These are phyloP conservation scores for Podocnemis expansa DNA, from an alignment of 2,113 vertebrate genomes.

Conservation along the genomic window DNA sequence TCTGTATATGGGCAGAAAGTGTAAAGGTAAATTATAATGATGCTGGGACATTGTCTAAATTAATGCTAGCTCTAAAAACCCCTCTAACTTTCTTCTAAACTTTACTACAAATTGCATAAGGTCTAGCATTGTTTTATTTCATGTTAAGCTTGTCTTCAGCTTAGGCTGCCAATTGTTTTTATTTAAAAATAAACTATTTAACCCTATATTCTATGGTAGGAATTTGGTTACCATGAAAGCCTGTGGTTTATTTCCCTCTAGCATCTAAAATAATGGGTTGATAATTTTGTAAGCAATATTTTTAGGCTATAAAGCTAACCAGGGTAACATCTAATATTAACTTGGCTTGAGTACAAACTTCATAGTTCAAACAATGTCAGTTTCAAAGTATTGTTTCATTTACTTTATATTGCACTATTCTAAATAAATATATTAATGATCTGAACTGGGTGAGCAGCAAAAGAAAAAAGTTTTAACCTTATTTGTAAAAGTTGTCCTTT, in stretches of 20 bases:
- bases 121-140: conserved; percentile 12
- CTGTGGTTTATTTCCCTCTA: conserved; percentile 29
- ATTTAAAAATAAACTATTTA: background rate
- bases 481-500: background rate
- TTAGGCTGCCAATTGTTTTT: conserved; percentile 40
- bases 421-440: background rate
- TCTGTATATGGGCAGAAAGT: background rate
- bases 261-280: conserved; percentile 6
- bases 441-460: background rate
- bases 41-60: background rate
- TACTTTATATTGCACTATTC: background rate
- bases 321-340: background rate
- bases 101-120: conserved; percentile 34
- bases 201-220: conserved; percentile 2
- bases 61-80: background rate
- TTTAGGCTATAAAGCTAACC: conserved; percentile 18
- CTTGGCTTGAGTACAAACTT: background rate
- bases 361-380: background rate
- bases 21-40: background rate
- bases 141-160: conserved; percentile 37
- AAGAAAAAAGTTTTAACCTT: conserved; percentile 4
- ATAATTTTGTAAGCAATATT: background rate
- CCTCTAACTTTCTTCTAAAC: background rate
- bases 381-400: background rate
- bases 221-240: background rate